Base-by-base conservation (phyloP, 1,140 invertebrate species). In the Zaprionus camerounensis region DNA sequence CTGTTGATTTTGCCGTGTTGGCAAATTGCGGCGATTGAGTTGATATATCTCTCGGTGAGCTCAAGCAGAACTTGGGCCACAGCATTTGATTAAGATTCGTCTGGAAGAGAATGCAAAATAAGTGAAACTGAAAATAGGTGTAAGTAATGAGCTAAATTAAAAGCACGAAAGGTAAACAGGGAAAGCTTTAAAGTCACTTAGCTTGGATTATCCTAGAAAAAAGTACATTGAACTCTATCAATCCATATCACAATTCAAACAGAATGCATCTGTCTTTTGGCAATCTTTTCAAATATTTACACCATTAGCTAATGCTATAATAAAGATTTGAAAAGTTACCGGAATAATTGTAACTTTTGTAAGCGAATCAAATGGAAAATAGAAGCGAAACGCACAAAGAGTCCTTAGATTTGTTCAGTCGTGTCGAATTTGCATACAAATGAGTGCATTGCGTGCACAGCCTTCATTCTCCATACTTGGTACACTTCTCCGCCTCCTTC, bases 401-500 rank as follows among this genome's bases (percentile, higher is more conserved):
- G 57, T 74, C 46, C 57, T 74, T 74, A 36, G 71, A 71, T 75
- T 75, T 70, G 68, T 71, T 76, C 67, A 71, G 58, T 71, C 68
- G 41, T 71, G 51, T 64, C 46, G 61, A 58, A 75, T 75, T 75
- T 75, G 72, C 72, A 75, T 75, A 65, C 67, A 75, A 71, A 75
- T 75, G 72, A 65, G 41, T 71, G 73, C 68, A 71, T 71, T 70
- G 53, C 51, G 71, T 73, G 46, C 56, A 20, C 36, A 41, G 34
- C 5, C 38, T 22, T 51, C 26, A 4, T 22, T n/a, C 36, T 11
- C 28, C 13, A 31, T 31, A 31, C 31, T 31, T 31, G 20, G 4
- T 34, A 17, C 31, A 3, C 4, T 7, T 4, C 17, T n/a, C 3
- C 20, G 5, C 34, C 49, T 7, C 24, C 0, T 13, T 6, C 20